A percentile compares a stretch with the other conserved stretches of the same genome.
These are phyloP conservation scores for Drosophila subpulchrella DNA, from an alignment of 1,140 invertebrate species.

Conservation along the genomic window DNA sequence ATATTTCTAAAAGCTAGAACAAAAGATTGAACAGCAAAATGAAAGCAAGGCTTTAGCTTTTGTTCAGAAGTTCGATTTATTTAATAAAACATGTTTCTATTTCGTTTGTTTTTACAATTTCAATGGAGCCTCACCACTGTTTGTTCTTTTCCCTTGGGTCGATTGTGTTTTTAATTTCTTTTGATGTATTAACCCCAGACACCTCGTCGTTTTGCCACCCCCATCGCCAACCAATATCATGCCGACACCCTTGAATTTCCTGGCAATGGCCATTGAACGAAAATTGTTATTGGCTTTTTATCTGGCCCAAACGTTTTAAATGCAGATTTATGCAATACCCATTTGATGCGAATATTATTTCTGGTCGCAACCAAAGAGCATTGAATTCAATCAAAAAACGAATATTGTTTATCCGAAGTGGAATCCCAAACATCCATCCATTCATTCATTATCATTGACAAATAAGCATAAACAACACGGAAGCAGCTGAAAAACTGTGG, in stretches of 20 bases:
- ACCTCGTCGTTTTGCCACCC: constrained; percentile 15
- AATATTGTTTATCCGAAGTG: constrained; percentile 21
- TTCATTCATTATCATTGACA: constrained; percentile 53
- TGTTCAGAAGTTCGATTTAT: not conserved
- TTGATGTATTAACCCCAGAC: constrained; percentile 67
- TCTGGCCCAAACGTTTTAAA: constrained; percentile 42
- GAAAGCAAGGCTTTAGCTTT: not conserved
- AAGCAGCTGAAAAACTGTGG: constrained; percentile 20
- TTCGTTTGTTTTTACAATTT: constrained; percentile 9
- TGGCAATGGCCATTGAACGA: constrained; percentile 27
- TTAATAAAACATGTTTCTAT: not conserved
- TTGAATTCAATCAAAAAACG: constrained; percentile 59
- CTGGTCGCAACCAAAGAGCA: constrained; percentile 28
- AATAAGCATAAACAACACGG: constrained; percentile 48
- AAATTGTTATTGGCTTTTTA: constrained; percentile 42
- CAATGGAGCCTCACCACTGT: constrained; percentile 19
- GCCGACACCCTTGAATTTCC: constrained; percentile 5
- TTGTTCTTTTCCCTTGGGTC: constrained; percentile 7
- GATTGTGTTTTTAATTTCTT: constrained; percentile 75
- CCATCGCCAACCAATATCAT: constrained; percentile 5
- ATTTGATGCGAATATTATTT: constrained; percentile 46
- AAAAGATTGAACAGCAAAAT: not conserved
- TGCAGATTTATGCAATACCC: constrained; percentile 71
- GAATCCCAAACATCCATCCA: constrained; percentile 14
- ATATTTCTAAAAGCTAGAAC: not conserved